phyloP scores from a whole-genome alignment of 2,888 invertebrate genomes.

The Eucera pruinosa region DNA sequence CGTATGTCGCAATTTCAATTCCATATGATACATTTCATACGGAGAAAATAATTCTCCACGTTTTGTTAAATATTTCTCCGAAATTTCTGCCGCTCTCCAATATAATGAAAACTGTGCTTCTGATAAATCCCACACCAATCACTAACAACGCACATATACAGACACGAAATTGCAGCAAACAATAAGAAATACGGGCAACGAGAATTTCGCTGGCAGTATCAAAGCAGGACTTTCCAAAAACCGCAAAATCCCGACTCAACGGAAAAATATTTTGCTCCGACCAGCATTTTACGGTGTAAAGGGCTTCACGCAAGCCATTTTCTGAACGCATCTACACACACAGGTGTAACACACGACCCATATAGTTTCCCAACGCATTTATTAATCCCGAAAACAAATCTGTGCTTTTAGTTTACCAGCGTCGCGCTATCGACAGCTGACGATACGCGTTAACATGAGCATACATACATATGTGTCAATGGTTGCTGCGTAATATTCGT shows the following conservation, averaged over 20 bases:
- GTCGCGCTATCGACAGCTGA: neutral
- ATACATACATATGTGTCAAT: neutral
- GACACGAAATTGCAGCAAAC: neutral
- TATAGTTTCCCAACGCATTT: neutral
- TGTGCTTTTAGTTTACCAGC: slow-evolving; percentile 4
- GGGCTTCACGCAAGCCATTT: neutral
- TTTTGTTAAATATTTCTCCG: neutral
- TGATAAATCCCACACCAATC: neutral
- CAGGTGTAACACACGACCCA: too few species aligned
- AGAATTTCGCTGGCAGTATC: neutral
- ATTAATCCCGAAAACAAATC: slow-evolving; percentile 11
- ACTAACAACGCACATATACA: neutral
- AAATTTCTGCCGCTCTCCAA: neutral
- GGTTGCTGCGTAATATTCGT: neutral
- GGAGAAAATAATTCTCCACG: neutral
- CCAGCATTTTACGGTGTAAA: neutral
- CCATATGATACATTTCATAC: too few species aligned
- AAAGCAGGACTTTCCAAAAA: slow-evolving; percentile 3
- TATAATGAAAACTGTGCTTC: neutral
- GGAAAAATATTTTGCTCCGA: slow-evolving; percentile 3
- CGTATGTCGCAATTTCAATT: too few species aligned
- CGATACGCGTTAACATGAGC: neutral
- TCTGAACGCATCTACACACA: neutral
- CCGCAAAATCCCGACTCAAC: neutral
- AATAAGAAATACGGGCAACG: slow-evolving; percentile 12